A percentile compares a stretch with the other conserved stretches of the same genome.
phyloP scores from a whole-genome alignment of 2,113 vertebrate species.

The Oophaga pumilio region DNA sequence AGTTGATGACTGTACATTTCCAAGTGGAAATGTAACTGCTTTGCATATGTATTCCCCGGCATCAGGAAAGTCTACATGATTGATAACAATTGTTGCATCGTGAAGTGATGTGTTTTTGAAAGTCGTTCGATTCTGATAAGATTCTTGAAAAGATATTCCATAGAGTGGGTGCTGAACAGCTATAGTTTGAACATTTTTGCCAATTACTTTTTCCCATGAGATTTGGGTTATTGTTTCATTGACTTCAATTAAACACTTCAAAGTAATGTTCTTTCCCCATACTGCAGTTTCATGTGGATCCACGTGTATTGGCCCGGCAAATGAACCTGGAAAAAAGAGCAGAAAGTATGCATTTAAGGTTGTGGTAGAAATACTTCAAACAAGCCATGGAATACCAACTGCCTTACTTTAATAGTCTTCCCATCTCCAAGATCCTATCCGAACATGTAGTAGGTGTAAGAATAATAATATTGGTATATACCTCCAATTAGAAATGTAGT shows the following conservation, averaged over 20 bases:
- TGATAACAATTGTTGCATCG: constrained; percentile 87
- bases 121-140: constrained; percentile 82
- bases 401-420: not conserved
- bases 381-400: not conserved
- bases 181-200: constrained; percentile 82
- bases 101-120: constrained; percentile 85
- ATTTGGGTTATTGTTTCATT: constrained; percentile 91
- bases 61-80: constrained; percentile 86
- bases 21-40: constrained; percentile 91
- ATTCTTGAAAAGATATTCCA: constrained; percentile 83
- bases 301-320: constrained; percentile 84
- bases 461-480: too few relatives aligned
- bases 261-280: constrained; percentile 90
- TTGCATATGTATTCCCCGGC: constrained; percentile 91
- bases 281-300: constrained; percentile 84
- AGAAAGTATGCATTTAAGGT: not conserved
- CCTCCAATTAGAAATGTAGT: too few relatives aligned
- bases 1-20: constrained; percentile 87
- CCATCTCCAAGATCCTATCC: too few relatives aligned
- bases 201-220: constrained; percentile 88
- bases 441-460: too few relatives aligned
- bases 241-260: constrained; percentile 87
- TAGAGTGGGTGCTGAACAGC: constrained; percentile 90
- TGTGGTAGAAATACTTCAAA: not conserved
- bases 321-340: constrained; percentile 75